phyloP scores from a whole-genome alignment of 1,140 invertebrate genomes.

The Asobara japonica region DNA sequence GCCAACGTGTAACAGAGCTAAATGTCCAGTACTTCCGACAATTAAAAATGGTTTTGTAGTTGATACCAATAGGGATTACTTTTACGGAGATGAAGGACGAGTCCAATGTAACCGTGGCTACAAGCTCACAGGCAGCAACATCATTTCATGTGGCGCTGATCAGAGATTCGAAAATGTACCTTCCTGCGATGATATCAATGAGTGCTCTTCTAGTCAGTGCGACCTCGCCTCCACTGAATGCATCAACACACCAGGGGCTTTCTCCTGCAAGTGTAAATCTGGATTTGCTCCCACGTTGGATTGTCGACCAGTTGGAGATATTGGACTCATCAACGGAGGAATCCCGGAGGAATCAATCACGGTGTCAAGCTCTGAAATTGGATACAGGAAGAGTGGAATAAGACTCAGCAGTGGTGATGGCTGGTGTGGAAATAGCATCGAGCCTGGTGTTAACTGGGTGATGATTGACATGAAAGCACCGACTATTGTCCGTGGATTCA shows the following conservation, averaged over 20 bases:
- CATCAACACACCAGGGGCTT: conserved; percentile 89
- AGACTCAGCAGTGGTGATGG: conserved; percentile 83
- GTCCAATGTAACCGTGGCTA: conserved; percentile 94
- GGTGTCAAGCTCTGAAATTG: conserved; percentile 83
- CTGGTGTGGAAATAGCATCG: conserved; percentile 89
- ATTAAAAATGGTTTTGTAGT: conserved; percentile 88
- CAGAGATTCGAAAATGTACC: conserved; percentile 88
- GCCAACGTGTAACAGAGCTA: conserved; percentile 84
- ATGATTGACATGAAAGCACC: conserved; percentile 88
- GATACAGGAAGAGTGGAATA: conserved; percentile 83
- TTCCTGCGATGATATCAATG: conserved; percentile 92
- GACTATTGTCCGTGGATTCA: conserved; percentile 89
- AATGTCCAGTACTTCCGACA: conserved; percentile 84
- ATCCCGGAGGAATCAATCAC: conserved; percentile 90
- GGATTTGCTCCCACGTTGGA: conserved; percentile 90
- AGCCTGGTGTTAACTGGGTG: conserved; percentile 89
- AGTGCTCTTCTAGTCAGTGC: conserved; percentile 89
- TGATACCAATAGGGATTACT: conserved; percentile 78
- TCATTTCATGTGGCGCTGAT: conserved; percentile 87
- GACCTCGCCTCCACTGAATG: conserved; percentile 92
- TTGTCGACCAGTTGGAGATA: conserved; percentile 87
- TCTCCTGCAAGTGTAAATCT: conserved; percentile 87
- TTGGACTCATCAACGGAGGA: conserved; percentile 88
- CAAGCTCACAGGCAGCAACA: conserved; percentile 83
- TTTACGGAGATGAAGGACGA: conserved; percentile 89